phyloP scores from a whole-genome alignment of 2,888 invertebrate genomes.

The Taenaris catops region DNA sequence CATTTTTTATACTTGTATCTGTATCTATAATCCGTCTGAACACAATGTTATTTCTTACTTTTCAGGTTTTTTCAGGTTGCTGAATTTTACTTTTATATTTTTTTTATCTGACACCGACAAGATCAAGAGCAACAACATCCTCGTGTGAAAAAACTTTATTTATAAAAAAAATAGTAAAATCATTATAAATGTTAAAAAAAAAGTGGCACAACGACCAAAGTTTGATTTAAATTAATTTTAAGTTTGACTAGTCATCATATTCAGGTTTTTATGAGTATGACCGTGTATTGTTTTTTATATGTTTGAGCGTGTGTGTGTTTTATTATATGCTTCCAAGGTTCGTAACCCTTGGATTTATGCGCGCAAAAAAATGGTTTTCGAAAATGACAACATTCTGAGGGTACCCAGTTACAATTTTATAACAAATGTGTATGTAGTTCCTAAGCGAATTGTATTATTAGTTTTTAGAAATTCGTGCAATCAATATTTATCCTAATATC shows the following conservation, averaged over 20 bases:
- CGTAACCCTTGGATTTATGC: too few species aligned
- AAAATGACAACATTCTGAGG: too few species aligned
- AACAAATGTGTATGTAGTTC: not conserved
- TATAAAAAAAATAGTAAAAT: conserved; percentile 69
- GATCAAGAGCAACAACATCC: conserved; percentile 52
- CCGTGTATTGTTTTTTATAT: conserved; percentile 23
- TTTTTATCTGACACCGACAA: conserved; percentile 72
- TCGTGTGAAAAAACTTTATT: conserved; percentile 33
- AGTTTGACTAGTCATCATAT: conserved; percentile 56
- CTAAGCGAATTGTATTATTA: conserved; percentile 9
- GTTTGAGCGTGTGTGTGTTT: conserved; percentile 12
- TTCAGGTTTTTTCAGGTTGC: conserved; percentile 47
- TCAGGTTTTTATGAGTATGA: conserved; percentile 29
- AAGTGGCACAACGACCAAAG: conserved; percentile 80
- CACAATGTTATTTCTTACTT: too few species aligned
- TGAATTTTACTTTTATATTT: conserved; percentile 20
- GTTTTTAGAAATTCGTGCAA: conserved; percentile 3
- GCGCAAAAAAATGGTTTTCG: too few species aligned
- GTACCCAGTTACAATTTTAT: not conserved
- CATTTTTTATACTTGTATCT: too few species aligned
- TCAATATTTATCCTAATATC: conserved; percentile 1
- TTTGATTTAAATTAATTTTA: conserved; percentile 56
- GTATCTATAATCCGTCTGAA: too few species aligned
- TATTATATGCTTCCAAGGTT: too few species aligned
- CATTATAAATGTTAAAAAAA: conserved; percentile 63